These are phyloP conservation scores for Ficedula albicollis DNA, from an alignment of 2,797 vertebrate species.

Conservation along the genomic window DNA sequence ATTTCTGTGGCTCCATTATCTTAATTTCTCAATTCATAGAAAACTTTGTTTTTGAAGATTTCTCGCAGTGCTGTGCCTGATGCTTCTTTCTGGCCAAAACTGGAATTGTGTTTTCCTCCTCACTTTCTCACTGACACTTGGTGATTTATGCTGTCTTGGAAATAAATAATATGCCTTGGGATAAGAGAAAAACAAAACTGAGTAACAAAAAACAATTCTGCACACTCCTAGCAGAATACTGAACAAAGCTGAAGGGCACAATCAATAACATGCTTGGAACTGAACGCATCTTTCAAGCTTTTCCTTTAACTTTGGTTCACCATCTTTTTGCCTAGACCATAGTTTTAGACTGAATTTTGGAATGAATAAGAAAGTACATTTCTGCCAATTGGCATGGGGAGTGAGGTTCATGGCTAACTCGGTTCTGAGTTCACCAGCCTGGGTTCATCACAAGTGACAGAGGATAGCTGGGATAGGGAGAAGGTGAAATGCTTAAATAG, in stretches of 20 bases:
- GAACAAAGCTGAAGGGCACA: neutral
- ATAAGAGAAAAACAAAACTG: neutral
- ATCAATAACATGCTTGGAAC: neutral
- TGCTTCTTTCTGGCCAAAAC: neutral
- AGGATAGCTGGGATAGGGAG: neutral
- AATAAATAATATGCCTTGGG: neutral
- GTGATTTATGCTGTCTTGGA: neutral
- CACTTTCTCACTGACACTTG: neutral
- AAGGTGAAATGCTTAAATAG: neutral
- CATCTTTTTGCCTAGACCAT: fast-evolving
- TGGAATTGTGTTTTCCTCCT: neutral
- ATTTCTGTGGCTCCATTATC: neutral
- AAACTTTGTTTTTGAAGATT: neutral
- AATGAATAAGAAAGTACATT: neutral
- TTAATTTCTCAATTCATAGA: neutral
- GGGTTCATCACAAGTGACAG: neutral
- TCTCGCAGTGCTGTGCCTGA: neutral
- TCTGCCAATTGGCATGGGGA: neutral
- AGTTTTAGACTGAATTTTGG: neutral
- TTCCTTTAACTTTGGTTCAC: neutral
- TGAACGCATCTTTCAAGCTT: neutral
- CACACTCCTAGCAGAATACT: neutral
- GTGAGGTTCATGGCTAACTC: neutral
- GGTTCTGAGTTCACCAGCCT: neutral
- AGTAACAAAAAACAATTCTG: neutral